Conservation (phyloP, 2,113 vertebrate species). For the Formicarius rufipectus region DNA sequence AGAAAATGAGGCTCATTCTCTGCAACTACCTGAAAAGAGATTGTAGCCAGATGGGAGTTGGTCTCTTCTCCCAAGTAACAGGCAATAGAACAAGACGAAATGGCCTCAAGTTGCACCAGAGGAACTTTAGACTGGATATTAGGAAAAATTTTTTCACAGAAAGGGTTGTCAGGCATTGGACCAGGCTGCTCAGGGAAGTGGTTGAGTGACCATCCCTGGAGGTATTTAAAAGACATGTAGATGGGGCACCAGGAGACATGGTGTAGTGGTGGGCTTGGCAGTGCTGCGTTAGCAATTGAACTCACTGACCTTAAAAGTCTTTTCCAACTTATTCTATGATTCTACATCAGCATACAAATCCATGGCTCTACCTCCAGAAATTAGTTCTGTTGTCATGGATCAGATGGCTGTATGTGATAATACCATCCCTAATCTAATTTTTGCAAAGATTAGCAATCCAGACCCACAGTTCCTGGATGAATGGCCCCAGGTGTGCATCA, state of each 20-base stretch:
- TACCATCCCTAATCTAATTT: background rate
- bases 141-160: background rate
- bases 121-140: background rate
- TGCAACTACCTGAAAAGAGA: background rate
- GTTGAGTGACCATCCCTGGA: rapidly evolving
- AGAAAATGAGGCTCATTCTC: background rate
- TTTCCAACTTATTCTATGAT: background rate
- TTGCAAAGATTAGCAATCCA: background rate
- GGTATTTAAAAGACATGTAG: background rate
- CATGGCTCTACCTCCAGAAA: background rate
- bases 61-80: background rate
- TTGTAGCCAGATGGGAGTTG: rapidly evolving
- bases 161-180: background rate
- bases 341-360: background rate
- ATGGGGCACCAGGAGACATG: background rate
- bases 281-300: background rate
- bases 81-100: background rate
- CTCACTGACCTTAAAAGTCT: background rate
- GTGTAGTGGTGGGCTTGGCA: background rate
- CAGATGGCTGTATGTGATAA: background rate
- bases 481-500: background rate
- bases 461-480: background rate
- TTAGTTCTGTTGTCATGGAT: background rate
- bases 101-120: background rate
- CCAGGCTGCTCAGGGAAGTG: background rate